phyloP scores from a whole-genome alignment of 2,113 vertebrate species.

The Poicephalus gulielmi region DNA sequence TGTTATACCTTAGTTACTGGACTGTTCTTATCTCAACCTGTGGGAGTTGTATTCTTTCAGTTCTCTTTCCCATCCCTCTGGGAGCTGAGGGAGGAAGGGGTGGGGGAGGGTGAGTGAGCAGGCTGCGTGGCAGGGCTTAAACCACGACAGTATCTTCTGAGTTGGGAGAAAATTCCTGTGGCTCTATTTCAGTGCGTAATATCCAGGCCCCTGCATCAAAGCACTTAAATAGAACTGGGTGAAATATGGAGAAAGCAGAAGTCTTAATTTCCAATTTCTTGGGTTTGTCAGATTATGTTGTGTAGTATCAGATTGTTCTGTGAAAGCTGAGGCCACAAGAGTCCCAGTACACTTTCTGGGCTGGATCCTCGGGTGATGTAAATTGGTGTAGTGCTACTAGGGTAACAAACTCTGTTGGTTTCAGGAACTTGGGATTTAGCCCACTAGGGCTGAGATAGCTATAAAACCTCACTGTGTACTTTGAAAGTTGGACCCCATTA shows the following conservation, averaged over 20 bases:
- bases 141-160: neutral
- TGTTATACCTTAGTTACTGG: too few relatives aligned
- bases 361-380: neutral
- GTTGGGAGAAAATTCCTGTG: neutral
- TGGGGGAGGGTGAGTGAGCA: too few relatives aligned
- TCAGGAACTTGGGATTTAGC: constrained; percentile 22
- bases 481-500: constrained; percentile 6
- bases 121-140: too few relatives aligned
- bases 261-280: constrained; percentile 37
- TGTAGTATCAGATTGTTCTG: constrained; percentile 30
- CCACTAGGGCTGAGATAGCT: neutral
- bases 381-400: neutral
- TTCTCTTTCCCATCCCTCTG: too few relatives aligned
- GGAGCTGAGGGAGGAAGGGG: too few relatives aligned
- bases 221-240: constrained; percentile 3
- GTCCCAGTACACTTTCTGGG: constrained; percentile 14
- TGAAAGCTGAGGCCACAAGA: constrained; percentile 45
- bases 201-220: neutral
- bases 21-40: too few relatives aligned
- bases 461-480: constrained; percentile 33
- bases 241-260: constrained; percentile 39
- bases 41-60: too few relatives aligned
- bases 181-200: neutral
- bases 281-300: constrained; percentile 36
- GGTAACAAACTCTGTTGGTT: neutral